Conservation (phyloP, 2,113 vertebrate genomes). For the Trematocara zebra region DNA sequence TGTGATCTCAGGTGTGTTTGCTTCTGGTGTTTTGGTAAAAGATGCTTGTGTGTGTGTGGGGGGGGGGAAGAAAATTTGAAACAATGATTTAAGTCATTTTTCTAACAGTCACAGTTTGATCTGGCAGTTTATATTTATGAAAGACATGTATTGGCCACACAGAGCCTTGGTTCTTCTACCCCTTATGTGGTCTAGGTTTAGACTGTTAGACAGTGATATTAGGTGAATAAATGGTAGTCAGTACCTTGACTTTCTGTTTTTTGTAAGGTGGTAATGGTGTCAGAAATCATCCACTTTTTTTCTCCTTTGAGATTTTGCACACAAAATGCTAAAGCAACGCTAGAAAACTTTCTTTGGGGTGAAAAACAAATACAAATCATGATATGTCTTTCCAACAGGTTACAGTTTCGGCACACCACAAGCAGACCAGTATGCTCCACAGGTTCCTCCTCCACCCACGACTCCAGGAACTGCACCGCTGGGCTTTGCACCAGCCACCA, state of each 20-base stretch:
- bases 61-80: neutral
- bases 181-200: neutral
- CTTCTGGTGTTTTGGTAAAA: neutral
- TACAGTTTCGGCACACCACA: conserved; percentile 94
- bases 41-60: too few relatives aligned
- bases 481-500: conserved; percentile 91
- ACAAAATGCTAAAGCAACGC: neutral
- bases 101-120: neutral
- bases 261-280: neutral
- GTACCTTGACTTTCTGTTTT: neutral
- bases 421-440: conserved; percentile 91
- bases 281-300: neutral
- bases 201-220: neutral
- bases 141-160: neutral
- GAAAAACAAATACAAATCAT: neutral
- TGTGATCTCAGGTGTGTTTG: neutral
- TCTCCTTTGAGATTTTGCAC: neutral
- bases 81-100: neutral
- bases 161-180: neutral
- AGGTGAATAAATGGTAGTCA: neutral
- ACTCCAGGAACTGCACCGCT: conserved; percentile 89
- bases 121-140: neutral
- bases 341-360: neutral
- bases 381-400: conserved; percentile 67
- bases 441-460: conserved; percentile 89